phyloP scores from a whole-genome alignment of 2,797 vertebrate genomes.

The Halcyon leucocephala region DNA sequence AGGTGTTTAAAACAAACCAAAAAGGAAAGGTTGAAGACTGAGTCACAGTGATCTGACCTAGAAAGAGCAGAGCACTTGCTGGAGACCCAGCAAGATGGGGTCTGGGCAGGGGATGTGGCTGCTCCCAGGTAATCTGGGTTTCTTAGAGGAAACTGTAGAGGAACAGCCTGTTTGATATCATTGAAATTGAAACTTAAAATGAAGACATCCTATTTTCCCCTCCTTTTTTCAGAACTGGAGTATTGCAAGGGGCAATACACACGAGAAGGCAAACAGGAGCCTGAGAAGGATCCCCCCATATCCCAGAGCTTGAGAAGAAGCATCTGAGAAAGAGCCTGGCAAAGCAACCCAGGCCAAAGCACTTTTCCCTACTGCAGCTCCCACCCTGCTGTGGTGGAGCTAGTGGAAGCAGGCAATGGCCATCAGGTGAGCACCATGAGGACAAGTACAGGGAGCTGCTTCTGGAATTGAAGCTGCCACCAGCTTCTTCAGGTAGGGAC shows the following conservation, averaged over 20 bases:
- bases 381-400: neutral
- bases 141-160: neutral
- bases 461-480: neutral
- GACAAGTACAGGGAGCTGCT: neutral
- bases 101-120: neutral
- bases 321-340: neutral
- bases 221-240: neutral
- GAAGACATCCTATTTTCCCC: neutral
- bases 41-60: neutral
- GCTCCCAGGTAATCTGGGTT: neutral
- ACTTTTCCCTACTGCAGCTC: neutral
- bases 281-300: neutral
- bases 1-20: neutral
- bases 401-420: neutral
- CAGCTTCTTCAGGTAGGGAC: neutral
- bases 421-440: neutral
- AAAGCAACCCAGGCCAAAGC: neutral
- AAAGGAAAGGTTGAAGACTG: neutral
- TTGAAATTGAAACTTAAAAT: neutral
- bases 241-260: neutral
- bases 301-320: neutral
- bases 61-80: neutral
- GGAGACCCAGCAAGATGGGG: neutral
- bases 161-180: neutral
- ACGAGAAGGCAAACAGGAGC: neutral